These are phyloP conservation scores for Penaeus japonicus DNA, from an alignment of 1,140 invertebrate species.

Conservation along the genomic window DNA sequence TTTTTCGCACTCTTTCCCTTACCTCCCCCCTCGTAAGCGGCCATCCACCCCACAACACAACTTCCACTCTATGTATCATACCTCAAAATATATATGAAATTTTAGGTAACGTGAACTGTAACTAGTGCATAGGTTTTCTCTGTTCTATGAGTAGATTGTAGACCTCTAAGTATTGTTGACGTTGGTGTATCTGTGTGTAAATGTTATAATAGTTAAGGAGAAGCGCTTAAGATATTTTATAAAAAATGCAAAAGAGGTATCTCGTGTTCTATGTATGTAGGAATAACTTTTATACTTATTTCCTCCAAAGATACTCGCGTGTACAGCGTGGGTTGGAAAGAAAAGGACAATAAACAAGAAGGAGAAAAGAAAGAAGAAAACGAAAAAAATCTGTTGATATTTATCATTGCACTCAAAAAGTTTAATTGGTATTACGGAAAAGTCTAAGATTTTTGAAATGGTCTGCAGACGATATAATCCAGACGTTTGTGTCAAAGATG, in stretches of 20 bases:
- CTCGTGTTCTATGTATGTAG: neutral
- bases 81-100: neutral
- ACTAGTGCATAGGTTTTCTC: neutral
- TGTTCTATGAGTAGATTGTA: neutral
- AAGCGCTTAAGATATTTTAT: constrained; percentile 16
- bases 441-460: too few species aligned
- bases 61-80: constrained; percentile 9
- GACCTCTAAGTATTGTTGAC: constrained; percentile 3
- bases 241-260: neutral
- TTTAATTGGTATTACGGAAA: too few species aligned
- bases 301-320: neutral
- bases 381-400: too few species aligned
- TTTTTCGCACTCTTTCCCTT: neutral
- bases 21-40: neutral
- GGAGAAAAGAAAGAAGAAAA: too few species aligned
- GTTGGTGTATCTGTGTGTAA: constrained; percentile 14
- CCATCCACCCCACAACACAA: neutral
- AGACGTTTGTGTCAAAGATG: too few species aligned
- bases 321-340: neutral
- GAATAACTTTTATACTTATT: constrained; percentile 21
- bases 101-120: neutral
- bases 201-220: neutral
- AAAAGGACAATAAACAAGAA: too few species aligned
- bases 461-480: too few species aligned
- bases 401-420: too few species aligned